Evolutionary conservation across 92 coral and sea anemone species (phyloP), one percentile per base, ranked within the genome.

Genomic region (Palythoa grandiflora): DNA sequence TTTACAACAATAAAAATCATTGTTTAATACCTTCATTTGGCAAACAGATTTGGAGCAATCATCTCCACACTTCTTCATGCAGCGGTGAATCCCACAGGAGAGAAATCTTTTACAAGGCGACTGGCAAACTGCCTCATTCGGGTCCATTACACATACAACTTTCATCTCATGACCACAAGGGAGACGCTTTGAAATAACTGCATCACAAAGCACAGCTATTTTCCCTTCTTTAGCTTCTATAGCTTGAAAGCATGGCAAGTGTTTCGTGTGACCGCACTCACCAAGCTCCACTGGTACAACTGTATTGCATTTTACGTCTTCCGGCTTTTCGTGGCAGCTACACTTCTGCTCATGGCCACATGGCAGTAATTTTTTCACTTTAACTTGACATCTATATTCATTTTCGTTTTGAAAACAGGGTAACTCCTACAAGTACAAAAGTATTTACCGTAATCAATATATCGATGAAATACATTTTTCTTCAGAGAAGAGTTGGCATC

Each of bases 101-200:
- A 92, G 94, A 8, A 38, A 35, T 37, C 73, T 84, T 9, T 83
- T 35, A 51, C 98, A 94, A 0, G 80, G 88, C 52, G 21, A 80
- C 37, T 37, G 66, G 86, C 98, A 94, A 14, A 38, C 17, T 16
- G 87, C 87, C 0, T 68, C 60, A 2, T 73, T 50, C 0, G 66
- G 92, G 40, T 38, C 79, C 40, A 50, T 68, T 6, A 91, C 89
- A 65, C 98, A 94, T 19, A 17, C 9, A 88, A 93, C 44, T 61
- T 88, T 55, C 53, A 78, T 85, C 60, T 78, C 68, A 65, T 94
- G 98, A 16, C 92, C 89, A 77, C 96, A 94, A 20, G 86, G 81
- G 28, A 94, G 88, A 35, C 19, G 71, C 38, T 87, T 89, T 19
- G 39, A 16, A 52, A 91, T 38, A 11, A 35, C 35, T 20, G 10